phyloP scores from a whole-genome alignment of 2,113 vertebrate genomes.

The Glaucidium brasilianum region DNA sequence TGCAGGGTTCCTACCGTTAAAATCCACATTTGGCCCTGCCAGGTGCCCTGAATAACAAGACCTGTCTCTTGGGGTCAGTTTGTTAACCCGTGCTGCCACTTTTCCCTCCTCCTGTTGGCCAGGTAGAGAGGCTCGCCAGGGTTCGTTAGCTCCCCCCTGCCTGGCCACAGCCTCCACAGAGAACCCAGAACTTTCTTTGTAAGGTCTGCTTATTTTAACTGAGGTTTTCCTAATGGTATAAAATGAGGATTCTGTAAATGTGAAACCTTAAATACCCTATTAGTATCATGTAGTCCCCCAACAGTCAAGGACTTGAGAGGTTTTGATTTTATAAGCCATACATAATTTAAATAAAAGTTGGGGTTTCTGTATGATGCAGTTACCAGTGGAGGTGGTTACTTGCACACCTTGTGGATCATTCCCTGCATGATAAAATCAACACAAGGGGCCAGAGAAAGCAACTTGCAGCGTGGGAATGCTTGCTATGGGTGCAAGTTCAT shows the following conservation, averaged over 20 bases:
- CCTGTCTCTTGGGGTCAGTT: accelerated
- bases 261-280: neutral
- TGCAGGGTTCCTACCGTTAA: neutral
- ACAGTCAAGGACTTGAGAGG: neutral
- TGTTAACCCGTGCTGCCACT: neutral
- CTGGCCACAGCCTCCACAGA: neutral
- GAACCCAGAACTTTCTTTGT: neutral
- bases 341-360: neutral
- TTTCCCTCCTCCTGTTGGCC: neutral
- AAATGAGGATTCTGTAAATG: neutral
- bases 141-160: neutral
- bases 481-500: neutral
- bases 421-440: neutral
- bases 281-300: neutral
- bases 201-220: neutral
- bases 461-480: neutral
- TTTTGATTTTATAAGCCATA: neutral
- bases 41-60: neutral
- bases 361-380: neutral
- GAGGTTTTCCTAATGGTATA: neutral
- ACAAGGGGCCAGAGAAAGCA: neutral
- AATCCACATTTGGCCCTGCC: neutral
- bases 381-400: neutral
- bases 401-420: neutral
- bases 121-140: accelerated